Conservation (phyloP, 64 coral and sea anemone species). For the Orbicella faveolata region DNA sequence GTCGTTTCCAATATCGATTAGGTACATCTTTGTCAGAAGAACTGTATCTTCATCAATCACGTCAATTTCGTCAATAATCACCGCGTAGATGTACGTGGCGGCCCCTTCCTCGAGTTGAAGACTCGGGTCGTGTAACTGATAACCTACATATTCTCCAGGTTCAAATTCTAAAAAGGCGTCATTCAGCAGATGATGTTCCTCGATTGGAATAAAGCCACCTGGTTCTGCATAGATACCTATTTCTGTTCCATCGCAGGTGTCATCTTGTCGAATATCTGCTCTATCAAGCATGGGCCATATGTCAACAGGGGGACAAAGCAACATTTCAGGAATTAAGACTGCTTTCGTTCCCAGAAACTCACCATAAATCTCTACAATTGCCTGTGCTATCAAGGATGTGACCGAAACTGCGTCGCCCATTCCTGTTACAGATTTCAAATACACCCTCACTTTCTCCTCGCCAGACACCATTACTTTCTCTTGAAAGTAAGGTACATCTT, state of each 20-base stretch:
- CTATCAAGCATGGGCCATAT: conserved; percentile 42
- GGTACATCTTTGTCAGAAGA: conserved; percentile 3
- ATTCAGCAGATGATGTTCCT: conserved; percentile 58
- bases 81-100: conserved; percentile 72
- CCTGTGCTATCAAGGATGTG: conserved; percentile 7
- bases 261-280: conserved; percentile 38
- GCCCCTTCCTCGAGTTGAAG: conserved; percentile 37
- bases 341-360: conserved; percentile 20
- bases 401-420: background rate
- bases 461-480: conserved; percentile 22
- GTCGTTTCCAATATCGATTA: conserved; percentile 32
- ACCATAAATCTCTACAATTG: conserved; percentile 28
- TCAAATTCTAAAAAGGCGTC: conserved; percentile 49
- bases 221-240: conserved; percentile 2
- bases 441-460: conserved; percentile 30
- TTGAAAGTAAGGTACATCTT: conserved; percentile 45
- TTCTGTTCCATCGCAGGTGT: background rate
- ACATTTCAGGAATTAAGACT: conserved; percentile 38
- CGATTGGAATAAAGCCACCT: conserved; percentile 54
- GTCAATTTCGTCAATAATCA: conserved; percentile 47
- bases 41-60: background rate
- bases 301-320: background rate
- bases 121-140: conserved; percentile 75
- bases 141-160: conserved; percentile 71
- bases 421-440: conserved; percentile 1